Percentiles rank a stretch among this genome's conserved stretches.
These are phyloP conservation scores for Apamea sordens DNA, from an alignment of 2,888 invertebrate genomes.

Conservation along the genomic window DNA sequence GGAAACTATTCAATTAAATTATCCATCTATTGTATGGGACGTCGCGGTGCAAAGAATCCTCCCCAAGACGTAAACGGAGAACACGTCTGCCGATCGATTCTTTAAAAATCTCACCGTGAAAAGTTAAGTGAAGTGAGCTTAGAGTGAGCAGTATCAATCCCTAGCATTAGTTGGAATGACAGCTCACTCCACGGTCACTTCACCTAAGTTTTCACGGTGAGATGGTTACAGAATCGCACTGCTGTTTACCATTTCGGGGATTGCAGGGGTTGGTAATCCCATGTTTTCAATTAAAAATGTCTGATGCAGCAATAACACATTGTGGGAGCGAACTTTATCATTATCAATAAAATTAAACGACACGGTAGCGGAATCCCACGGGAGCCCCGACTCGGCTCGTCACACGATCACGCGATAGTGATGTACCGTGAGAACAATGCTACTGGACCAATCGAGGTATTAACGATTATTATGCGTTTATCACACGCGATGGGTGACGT, in stretches of 20 bases:
- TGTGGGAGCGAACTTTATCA: slow-evolving; percentile 51
- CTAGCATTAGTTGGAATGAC: too few relatives aligned
- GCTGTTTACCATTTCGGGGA: not conserved
- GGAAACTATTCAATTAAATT: not conserved
- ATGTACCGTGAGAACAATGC: slow-evolving; percentile 80
- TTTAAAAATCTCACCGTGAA: too few relatives aligned
- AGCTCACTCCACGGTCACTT: too few relatives aligned
- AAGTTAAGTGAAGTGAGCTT: too few relatives aligned
- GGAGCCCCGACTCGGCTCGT: slow-evolving; percentile 60
- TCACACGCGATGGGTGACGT: slow-evolving; percentile 56
- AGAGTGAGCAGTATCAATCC: too few relatives aligned
- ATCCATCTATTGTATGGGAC: not conserved
- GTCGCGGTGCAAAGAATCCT: not conserved
- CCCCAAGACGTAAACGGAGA: not conserved
- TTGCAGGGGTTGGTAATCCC: not conserved
- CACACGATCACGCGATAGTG: slow-evolving; percentile 73
- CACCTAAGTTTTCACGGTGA: too few relatives aligned
- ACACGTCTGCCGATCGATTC: too few relatives aligned
- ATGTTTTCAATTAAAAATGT: not conserved
- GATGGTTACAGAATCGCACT: too few relatives aligned
- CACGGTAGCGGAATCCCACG: slow-evolving; percentile 69
- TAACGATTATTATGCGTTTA: slow-evolving; percentile 39
- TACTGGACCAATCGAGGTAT: slow-evolving; percentile 73
- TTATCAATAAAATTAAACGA: slow-evolving; percentile 67
- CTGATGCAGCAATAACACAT: slow-evolving; percentile 20